Conservation (phyloP, 2,888 invertebrate species). For the Agrotis segetum region DNA sequence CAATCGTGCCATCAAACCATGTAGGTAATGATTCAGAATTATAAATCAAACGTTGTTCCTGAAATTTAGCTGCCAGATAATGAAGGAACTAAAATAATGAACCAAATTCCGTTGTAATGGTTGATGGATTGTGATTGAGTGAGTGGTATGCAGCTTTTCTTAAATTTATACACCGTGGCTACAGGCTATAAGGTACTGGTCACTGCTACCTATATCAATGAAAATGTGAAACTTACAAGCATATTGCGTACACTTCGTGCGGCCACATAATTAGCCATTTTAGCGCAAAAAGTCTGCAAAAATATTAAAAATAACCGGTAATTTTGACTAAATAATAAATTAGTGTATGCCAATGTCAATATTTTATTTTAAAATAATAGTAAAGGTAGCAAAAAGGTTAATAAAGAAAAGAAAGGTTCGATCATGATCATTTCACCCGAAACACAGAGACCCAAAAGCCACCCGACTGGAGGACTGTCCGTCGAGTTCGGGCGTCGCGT, state of each 20-base stretch:
- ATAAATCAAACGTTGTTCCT: too few species aligned
- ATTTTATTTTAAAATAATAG: background rate
- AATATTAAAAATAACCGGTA: background rate
- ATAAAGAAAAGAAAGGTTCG: background rate
- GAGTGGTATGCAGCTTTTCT: too few species aligned
- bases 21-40: too few species aligned
- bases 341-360: background rate
- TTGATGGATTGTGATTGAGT: too few species aligned
- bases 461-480: too few species aligned
- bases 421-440: background rate
- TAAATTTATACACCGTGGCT: too few species aligned
- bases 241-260: constrained; percentile 26
- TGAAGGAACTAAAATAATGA: too few species aligned
- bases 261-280: constrained; percentile 21
- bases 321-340: constrained; percentile 7
- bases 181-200: too few species aligned
- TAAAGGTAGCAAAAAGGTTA: background rate
- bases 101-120: too few species aligned
- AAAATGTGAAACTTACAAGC: constrained; percentile 31
- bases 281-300: constrained; percentile 32
- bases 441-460: background rate
- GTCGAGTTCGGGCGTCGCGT: too few species aligned
- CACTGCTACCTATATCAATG: background rate
- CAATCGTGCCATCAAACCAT: too few species aligned
- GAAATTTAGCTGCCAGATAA: too few species aligned